phyloP scores from a whole-genome alignment of 2,888 invertebrate genomes.

The Apodemia mormo region DNA sequence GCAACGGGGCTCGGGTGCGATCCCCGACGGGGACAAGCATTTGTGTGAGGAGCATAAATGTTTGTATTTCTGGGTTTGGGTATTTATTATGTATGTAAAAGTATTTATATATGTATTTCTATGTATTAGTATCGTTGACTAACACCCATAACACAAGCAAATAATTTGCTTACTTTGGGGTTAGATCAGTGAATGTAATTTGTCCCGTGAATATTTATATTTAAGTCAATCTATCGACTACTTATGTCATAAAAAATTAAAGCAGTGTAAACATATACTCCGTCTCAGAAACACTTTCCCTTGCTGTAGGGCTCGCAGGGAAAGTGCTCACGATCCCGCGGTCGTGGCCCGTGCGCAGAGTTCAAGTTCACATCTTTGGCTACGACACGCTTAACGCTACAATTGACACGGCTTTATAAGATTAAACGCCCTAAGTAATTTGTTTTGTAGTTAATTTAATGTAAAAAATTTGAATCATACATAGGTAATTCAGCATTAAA shows the following conservation, averaged over 20 bases:
- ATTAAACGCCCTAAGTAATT: background rate
- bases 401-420: background rate
- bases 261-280: background rate
- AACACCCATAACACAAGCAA: too few species aligned
- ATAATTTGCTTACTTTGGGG: too few species aligned
- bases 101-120: too few species aligned
- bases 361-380: slow-evolving; percentile 23
- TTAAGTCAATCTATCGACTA: too few species aligned
- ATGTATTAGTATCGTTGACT: too few species aligned
- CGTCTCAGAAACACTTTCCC: slow-evolving; percentile 20
- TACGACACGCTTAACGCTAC: slow-evolving; percentile 10
- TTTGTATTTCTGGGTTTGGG: too few species aligned
- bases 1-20: too few species aligned
- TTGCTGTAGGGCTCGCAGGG: slow-evolving; percentile 6
- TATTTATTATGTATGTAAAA: too few species aligned
- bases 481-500: background rate
- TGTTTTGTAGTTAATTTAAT: background rate
- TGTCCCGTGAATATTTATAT: too few species aligned
- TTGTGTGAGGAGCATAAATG: too few species aligned
- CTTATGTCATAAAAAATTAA: background rate
- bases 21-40: too few species aligned
- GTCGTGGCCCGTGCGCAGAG: slow-evolving; percentile 22
- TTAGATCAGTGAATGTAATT: too few species aligned
- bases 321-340: slow-evolving; percentile 21
- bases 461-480: background rate